A percentile compares a stretch with the other conserved stretches of the same genome.
Conservation (phyloP, 1,140 invertebrate species). For the Reticulitermes speratus region DNA sequence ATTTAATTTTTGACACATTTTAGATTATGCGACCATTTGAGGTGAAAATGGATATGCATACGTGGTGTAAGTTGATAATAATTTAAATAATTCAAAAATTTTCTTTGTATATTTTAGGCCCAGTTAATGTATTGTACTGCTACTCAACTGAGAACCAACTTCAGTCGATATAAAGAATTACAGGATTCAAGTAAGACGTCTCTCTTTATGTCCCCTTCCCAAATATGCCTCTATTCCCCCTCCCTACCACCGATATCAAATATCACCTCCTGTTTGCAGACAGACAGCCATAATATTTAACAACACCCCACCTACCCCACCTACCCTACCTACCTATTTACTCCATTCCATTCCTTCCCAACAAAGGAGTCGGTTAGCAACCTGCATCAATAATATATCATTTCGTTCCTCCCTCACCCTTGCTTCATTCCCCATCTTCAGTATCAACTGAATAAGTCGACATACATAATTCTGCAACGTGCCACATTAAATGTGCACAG, state of each 20-base stretch:
- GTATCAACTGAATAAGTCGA: background rate
- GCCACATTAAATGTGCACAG: background rate
- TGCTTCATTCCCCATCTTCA: background rate
- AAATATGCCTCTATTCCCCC: background rate
- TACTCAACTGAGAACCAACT: too few species aligned
- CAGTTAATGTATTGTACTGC: too few species aligned
- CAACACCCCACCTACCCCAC: background rate
- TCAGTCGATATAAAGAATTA: background rate
- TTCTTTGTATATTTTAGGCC: too few species aligned
- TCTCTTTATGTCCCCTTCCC: background rate
- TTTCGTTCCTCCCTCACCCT: background rate
- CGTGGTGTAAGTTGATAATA: too few species aligned
- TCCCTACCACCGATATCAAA: background rate
- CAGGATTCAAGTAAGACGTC: background rate
- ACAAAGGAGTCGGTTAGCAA: constrained; percentile 9
- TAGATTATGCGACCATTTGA: too few species aligned
- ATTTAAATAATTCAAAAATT: too few species aligned
- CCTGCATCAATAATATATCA: constrained; percentile 19
- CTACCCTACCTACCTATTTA: constrained; percentile 4
- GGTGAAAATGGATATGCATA: too few species aligned
- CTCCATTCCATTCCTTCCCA: constrained; percentile 10
- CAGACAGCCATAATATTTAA: background rate
- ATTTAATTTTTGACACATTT: too few species aligned
- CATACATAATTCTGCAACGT: background rate
- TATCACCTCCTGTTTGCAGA: background rate